Percentiles rank a stretch among this genome's conserved stretches.
phyloP scores from a whole-genome alignment of 2,888 invertebrate genomes.

The Meandrusa payeni region DNA sequence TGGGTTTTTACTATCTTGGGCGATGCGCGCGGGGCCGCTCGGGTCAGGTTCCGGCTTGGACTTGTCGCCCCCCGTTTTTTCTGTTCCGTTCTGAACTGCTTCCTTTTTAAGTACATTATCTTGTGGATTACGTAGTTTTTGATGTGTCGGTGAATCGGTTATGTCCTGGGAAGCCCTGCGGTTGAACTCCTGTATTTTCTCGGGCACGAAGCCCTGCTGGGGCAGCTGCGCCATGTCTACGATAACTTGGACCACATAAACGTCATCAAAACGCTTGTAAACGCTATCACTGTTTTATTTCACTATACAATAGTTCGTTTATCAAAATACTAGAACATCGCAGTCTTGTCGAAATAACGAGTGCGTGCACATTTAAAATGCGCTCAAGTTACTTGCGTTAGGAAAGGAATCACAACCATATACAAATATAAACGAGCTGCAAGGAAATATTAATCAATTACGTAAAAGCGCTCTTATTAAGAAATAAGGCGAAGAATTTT shows the following conservation, averaged over 20 bases:
- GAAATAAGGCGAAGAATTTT: neutral
- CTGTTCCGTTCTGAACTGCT: conserved; percentile 43
- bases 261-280: conserved; percentile 46
- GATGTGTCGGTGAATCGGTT: conserved; percentile 45
- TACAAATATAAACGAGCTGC: conserved; percentile 45
- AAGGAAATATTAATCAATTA: conserved; percentile 22
- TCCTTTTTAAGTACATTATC: conserved; percentile 56
- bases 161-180: conserved; percentile 66
- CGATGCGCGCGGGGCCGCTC: conserved; percentile 43
- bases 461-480: neutral
- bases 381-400: conserved; percentile 44
- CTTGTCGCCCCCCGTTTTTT: conserved; percentile 37
- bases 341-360: conserved; percentile 34
- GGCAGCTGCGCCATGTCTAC: conserved; percentile 64
- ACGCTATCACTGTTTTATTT: conserved; percentile 11
- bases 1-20: conserved; percentile 63
- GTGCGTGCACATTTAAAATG: conserved; percentile 34
- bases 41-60: conserved; percentile 39
- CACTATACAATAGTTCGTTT: conserved; percentile 49
- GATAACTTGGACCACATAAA: conserved; percentile 37
- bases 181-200: conserved; percentile 70
- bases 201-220: conserved; percentile 66
- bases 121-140: conserved; percentile 32
- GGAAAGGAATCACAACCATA: conserved; percentile 67
- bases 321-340: conserved; percentile 39